Conservation (phyloP, 2,113 vertebrate species). For the Entosphenus tridentatus region DNA sequence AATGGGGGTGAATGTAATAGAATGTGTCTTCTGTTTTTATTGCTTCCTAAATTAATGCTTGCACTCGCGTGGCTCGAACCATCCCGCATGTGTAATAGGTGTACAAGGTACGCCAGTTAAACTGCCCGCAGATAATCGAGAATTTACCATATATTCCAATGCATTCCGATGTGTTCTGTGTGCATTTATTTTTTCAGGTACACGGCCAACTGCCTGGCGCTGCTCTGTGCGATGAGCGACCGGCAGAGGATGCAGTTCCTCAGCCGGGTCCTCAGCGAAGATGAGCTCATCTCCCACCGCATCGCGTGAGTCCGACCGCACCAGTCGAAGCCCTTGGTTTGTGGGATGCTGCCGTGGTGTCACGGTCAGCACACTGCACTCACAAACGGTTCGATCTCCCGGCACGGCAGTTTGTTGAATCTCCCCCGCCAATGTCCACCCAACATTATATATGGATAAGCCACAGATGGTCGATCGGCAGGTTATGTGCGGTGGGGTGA, state of each 20-base stretch:
- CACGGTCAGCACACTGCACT: too few species aligned
- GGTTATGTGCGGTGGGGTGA: too few species aligned
- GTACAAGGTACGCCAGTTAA: too few species aligned
- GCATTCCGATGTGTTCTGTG: conserved; percentile 6
- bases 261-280: conserved; percentile 52
- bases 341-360: too few species aligned
- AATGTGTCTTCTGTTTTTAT: conserved; percentile 6
- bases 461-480: too few species aligned
- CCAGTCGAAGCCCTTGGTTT: too few species aligned
- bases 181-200: conserved; percentile 31
- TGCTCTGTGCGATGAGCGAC: conserved; percentile 79
- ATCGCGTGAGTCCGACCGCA: too few species aligned
- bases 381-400: too few species aligned
- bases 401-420: too few species aligned
- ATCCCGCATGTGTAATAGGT: background rate
- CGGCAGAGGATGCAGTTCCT: conserved; percentile 69
- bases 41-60: background rate
- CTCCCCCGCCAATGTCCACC: too few species aligned
- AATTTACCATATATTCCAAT: conserved; percentile 6
- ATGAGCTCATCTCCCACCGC: conserved; percentile 35
- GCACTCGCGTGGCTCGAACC: background rate
- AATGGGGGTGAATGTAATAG: background rate
- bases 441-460: too few species aligned
- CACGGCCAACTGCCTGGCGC: conserved; percentile 65
- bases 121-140: background rate